phyloP scores from a whole-genome alignment of 2,888 invertebrate genomes.

The Coelopa pilipes region DNA sequence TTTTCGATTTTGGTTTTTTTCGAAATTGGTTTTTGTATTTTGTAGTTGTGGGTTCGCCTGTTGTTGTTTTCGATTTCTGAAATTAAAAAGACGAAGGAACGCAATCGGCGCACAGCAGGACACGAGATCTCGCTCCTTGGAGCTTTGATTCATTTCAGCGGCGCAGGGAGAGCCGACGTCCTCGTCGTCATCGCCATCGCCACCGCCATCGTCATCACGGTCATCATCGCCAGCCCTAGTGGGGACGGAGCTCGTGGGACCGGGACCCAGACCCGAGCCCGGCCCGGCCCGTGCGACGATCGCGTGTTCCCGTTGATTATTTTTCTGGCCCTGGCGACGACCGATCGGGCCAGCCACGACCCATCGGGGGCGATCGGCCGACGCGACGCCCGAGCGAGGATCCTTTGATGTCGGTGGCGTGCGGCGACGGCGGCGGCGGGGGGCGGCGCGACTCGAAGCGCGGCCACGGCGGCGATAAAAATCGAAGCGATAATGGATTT shows the following conservation, averaged over 20 bases:
- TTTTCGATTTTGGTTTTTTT: no score
- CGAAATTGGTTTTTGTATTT: no score
- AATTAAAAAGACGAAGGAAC: constrained; percentile 33
- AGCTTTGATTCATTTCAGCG: constrained; percentile 30
- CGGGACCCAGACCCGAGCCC: constrained; percentile 41
- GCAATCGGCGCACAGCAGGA: constrained; percentile 50
- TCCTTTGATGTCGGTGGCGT: constrained; percentile 62
- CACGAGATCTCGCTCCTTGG: constrained; percentile 36
- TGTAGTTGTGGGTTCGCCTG: not conserved
- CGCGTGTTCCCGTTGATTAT: constrained; percentile 33
- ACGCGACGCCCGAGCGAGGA: constrained; percentile 29
- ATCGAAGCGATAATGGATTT: constrained; percentile 66
- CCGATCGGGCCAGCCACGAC: no score
- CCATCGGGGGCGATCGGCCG: not conserved
- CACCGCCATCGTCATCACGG: not conserved
- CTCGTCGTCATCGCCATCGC: constrained; percentile 21
- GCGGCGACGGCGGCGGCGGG: constrained; percentile 43
- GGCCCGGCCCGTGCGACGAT: constrained; percentile 49
- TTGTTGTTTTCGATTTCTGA: constrained; percentile 20
- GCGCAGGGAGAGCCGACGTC: not conserved
- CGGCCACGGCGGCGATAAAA: constrained; percentile 49
- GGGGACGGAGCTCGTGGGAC: no score
- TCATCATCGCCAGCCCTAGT: no score
- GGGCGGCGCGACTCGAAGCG: no score
- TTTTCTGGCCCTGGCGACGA: constrained; percentile 2